Evolutionary conservation across 2,113 vertebrate species (phyloP), one percentile per base, ranked within the genome.

Genomic region (Cyrtonyx montezumae): DNA sequence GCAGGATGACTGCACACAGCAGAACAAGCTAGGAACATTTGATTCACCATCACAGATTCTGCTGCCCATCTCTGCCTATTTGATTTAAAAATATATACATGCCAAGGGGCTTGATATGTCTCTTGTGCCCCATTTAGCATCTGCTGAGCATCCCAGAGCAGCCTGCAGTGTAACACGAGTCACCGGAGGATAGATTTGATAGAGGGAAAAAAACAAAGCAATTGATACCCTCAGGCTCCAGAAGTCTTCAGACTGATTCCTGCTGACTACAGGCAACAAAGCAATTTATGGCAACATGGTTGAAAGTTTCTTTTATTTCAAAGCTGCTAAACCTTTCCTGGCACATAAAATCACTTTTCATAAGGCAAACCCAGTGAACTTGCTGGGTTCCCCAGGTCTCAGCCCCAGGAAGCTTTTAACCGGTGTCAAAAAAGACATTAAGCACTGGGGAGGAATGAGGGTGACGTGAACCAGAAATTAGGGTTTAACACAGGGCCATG

Each of bases 81-180:
- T 96, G 96, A 95, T 97, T 97, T 95, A 96, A 97, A 97, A 97
- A 96, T 97, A 97, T 97, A 96, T 95, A 96, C 94, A 95, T 90
- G 95, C 97, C 96, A 97, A 90, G 90, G 94, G 96, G 94, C 91
- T 93, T 81, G 91, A 94, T 95, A 10, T 59, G 93, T 96, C 97
- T 96, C 96, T 45, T 71, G 96, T 95, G 97, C 84, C 95, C 94
- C 92, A 96, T 97, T 97, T 95, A 97, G 91, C 97, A 96, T 97
- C 96, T 97, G 96, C 96, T 91, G 95, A 94, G 93, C 78, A 53
- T 96, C 96, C 97, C 19, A 14, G 91, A 90, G 88, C 94, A 95
- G 96, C 84, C 91, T 88, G 88, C 91, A 81, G 96, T 84, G 93
- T 85, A 95, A 96, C 93, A 93, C 94, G 92, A 97, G 94, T 88